Conservation (phyloP, 1,140 invertebrate genomes). For the Drepana arcuata region DNA sequence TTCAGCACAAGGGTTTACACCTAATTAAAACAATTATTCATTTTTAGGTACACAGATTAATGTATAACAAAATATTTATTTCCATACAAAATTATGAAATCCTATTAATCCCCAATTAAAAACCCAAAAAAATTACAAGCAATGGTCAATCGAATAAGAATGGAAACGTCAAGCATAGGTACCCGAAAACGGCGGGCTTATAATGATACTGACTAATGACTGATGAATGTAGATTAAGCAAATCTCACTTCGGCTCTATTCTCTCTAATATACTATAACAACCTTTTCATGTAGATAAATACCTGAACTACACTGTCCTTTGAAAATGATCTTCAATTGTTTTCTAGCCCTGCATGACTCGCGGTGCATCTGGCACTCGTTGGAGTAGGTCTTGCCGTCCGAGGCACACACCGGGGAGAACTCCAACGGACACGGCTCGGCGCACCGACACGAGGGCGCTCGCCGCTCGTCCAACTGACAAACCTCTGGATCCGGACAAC, state of each 20-base stretch:
- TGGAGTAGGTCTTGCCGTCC: slow-evolving; percentile 89
- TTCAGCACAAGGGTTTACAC: slow-evolving; percentile 85
- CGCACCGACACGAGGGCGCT: slow-evolving; percentile 84
- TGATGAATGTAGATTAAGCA: too few relatives aligned
- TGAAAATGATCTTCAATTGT: slow-evolving; percentile 83
- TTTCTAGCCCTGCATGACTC: slow-evolving; percentile 83
- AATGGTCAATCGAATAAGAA: too few relatives aligned
- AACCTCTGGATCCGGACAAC: slow-evolving; percentile 85
- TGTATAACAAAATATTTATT: too few relatives aligned
- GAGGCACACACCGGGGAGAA: slow-evolving; percentile 89
- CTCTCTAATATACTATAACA: too few relatives aligned
- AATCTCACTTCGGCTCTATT: too few relatives aligned
- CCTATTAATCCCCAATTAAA: slow-evolving; percentile 1
- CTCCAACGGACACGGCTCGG: slow-evolving; percentile 83
- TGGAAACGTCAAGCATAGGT: too few relatives aligned
- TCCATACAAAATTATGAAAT: neutral
- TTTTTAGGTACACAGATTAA: too few relatives aligned
- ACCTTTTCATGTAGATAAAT: too few relatives aligned
- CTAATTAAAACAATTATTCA: slow-evolving; percentile 68
- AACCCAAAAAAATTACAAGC: too few relatives aligned
- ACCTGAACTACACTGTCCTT: slow-evolving; percentile 85
- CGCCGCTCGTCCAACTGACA: slow-evolving; percentile 87
- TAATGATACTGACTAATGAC: too few relatives aligned
- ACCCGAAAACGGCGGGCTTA: too few relatives aligned
- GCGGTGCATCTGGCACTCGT: slow-evolving; percentile 85